Evolutionary conservation across 2,888 invertebrate species (phyloP).

Genomic region (Chelonus formosanus): DNA sequence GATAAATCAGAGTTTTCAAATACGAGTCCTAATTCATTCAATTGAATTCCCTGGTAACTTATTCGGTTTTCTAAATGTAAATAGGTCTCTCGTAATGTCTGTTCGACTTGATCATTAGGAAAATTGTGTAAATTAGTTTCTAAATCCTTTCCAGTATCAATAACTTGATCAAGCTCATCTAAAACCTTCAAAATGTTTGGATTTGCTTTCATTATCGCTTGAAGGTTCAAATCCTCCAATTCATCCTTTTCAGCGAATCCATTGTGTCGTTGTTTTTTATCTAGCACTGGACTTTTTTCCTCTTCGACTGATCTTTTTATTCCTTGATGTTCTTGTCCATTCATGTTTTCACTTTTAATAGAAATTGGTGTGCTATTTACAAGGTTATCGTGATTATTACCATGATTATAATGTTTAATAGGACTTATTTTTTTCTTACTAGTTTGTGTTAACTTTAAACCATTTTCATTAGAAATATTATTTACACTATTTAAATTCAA

Average conservation of each 20-base stretch:
- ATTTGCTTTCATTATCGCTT: constrained; percentile 26
- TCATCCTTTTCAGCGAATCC: constrained; percentile 6
- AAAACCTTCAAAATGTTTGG: constrained; percentile 52
- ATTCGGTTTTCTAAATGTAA: constrained; percentile 54
- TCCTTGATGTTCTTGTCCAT: not conserved
- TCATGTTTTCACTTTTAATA: not conserved
- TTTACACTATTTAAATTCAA: too few species aligned
- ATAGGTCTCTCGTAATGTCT: constrained; percentile 52
- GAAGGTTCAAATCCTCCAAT: constrained; percentile 15
- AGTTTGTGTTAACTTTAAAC: constrained; percentile 31
- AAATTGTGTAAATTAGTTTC: constrained; percentile 22
- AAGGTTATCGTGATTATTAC: not conserved
- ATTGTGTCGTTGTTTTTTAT: constrained; percentile 23
- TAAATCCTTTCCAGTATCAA: constrained; percentile 49
- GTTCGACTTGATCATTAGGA: constrained; percentile 42
- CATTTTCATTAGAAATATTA: not conserved
- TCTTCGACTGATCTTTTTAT: constrained; percentile 7
- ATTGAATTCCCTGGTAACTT: constrained; percentile 53
- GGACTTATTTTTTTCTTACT: constrained; percentile 21
- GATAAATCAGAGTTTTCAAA: constrained; percentile 51
- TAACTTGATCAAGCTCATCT: constrained; percentile 48
- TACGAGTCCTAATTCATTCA: constrained; percentile 54
- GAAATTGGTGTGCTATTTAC: not conserved
- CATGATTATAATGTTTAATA: too few species aligned
- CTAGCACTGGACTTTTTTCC: not conserved